Evolutionary conservation across 2,113 vertebrate genomes (phyloP), one percentile per base, ranked within the genome.

Genomic region (Atlantisia rogersi): DNA sequence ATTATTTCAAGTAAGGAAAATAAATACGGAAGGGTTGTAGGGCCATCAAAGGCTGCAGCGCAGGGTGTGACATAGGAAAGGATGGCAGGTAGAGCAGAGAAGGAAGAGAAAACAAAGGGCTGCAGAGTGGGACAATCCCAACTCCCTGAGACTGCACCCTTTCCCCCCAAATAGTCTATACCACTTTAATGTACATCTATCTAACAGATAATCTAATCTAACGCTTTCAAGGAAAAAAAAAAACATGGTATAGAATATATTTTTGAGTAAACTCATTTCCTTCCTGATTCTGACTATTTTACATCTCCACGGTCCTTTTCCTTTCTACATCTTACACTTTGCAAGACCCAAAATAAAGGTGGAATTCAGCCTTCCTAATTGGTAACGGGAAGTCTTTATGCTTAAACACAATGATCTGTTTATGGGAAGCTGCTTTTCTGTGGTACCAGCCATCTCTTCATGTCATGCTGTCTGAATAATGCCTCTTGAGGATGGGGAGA

Each of bases 391-490:
- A 95, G 62, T 96, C 83, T 96, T 95, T 88, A 70, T 84, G 86
- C 91, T 90, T 53, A 53, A 85, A 83, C 78, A 95, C 91, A 95
- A 90, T 91, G 91, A 82, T 82, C 85, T 90, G 79, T 96, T 96
- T 96, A 94, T 97, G 86, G 93, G 94, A 88, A 96, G 76, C 84
- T 70, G 83, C 56, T 91, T 77, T 85, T 95, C 95, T 91, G 86
- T 75, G 74, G 67, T 91, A 88, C 94, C 82, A 87, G 73, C 65
- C 78, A 83, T 94, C 92, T 86, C 92, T 95, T 87, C 76, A 50
- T 82, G 87, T 93, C 86, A 91, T 52, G 82, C 82, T 59, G 85
- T 39, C 88, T 94, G 87, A 92, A 92, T 92, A 95, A 88, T 50
- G 90, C 89, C 96, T 94, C 94, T 94, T 48, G 29, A 96, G 93